A percentile compares a stretch with the other conserved stretches of the same genome.
Conservation (phyloP, 1,140 invertebrate genomes). For the Frieseomelitta varia region DNA sequence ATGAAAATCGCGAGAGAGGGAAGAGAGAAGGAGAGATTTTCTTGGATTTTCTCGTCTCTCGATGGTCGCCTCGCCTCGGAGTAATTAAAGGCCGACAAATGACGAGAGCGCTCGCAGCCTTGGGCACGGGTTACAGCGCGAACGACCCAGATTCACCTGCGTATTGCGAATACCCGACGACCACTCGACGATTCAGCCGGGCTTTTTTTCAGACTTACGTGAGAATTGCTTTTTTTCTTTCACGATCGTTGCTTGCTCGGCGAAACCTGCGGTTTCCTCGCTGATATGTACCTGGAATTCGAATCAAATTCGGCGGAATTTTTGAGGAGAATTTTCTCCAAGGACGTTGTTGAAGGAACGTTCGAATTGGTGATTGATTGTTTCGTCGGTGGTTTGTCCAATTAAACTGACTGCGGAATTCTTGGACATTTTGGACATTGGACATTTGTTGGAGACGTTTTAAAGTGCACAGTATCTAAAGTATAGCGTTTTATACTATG, state of each 20-base stretch:
- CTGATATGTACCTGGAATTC: neutral
- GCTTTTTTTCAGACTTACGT: neutral
- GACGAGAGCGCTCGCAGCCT: slow-evolving; percentile 25
- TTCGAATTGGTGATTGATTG: no score
- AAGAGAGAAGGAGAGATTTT: neutral
- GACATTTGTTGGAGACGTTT: no score
- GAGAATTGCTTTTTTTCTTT: neutral
- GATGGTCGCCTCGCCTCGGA: slow-evolving; percentile 2
- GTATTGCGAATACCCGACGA: neutral
- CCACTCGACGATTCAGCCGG: neutral
- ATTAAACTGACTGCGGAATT: no score
- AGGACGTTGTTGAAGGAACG: no score
- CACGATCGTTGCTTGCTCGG: no score
- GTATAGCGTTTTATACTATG: no score
- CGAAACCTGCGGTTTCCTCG: neutral
- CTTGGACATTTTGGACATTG: no score
- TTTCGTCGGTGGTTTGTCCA: no score
- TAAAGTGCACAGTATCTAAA: no score
- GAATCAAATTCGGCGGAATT: no score
- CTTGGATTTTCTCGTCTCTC: slow-evolving; percentile 13
- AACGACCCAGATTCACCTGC: slow-evolving; percentile 36
- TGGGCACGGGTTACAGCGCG: slow-evolving; percentile 19
- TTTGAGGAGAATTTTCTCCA: no score
- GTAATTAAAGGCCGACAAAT: slow-evolving; percentile 44
- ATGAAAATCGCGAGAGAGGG: neutral